Evolutionary conservation across 1,140 invertebrate genomes (phyloP).

Genomic region (Antheraea pernyi): DNA sequence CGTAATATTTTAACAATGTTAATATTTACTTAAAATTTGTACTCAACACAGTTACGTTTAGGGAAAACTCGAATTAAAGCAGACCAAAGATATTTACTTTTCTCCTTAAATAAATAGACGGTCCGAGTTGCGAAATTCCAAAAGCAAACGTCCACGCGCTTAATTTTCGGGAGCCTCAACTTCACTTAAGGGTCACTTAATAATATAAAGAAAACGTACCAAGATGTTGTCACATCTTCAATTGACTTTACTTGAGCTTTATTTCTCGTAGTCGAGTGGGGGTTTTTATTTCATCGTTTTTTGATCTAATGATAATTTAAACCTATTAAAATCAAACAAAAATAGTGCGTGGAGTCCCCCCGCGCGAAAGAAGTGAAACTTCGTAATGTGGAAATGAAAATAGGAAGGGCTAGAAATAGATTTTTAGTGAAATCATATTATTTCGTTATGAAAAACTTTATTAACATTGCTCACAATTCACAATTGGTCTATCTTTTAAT

Average conservation of each 20-base stretch:
- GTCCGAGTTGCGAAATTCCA: background rate
- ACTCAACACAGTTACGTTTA: background rate
- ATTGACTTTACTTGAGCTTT: background rate
- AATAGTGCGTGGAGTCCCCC: too few relatives aligned
- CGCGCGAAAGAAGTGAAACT: too few relatives aligned
- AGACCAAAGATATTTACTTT: background rate
- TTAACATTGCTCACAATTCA: too few relatives aligned
- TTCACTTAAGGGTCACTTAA: constrained; percentile 1
- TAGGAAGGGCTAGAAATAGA: too few relatives aligned
- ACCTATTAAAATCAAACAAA: too few relatives aligned
- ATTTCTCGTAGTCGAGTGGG: background rate
- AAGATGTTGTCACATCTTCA: background rate
- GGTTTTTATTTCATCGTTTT: too few relatives aligned
- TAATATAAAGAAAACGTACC: constrained; percentile 5
- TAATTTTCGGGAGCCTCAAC: background rate
- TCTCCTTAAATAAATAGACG: background rate
- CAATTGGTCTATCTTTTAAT: too few relatives aligned
- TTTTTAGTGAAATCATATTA: too few relatives aligned
- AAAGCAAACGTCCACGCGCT: constrained; percentile 3
- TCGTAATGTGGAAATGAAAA: too few relatives aligned
- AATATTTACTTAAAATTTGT: background rate
- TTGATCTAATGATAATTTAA: background rate
- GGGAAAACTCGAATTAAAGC: background rate
- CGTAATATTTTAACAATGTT: background rate
- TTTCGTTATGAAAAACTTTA: too few relatives aligned